Conservation (phyloP, 2,888 invertebrate genomes). For the Erebia ligea region DNA sequence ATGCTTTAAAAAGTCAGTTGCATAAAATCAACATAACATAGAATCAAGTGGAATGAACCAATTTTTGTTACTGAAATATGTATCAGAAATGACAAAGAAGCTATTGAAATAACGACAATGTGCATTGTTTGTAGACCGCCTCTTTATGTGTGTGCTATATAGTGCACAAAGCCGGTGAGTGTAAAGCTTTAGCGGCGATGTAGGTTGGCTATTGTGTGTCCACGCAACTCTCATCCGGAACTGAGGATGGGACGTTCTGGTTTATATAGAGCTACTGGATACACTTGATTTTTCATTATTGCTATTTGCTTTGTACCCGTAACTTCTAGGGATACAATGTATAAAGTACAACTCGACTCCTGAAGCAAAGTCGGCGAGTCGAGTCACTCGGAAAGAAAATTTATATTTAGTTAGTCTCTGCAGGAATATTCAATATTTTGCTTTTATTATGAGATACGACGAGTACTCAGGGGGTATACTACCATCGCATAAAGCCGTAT, state of each 20-base stretch:
- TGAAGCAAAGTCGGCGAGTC: no score
- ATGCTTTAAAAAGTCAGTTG: no score
- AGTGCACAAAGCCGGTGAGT: constrained; percentile 5
- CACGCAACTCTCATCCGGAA: constrained; percentile 29
- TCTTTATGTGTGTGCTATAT: not conserved
- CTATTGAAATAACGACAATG: not conserved
- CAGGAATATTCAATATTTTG: no score
- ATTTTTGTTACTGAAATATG: no score
- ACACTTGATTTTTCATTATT: not conserved
- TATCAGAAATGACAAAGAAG: not conserved
- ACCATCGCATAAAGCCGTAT: no score
- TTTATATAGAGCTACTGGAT: constrained; percentile 10
- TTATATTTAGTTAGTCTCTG: no score
- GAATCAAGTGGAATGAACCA: not conserved
- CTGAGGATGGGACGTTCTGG: constrained; percentile 5
- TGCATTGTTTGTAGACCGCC: not conserved
- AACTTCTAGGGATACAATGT: no score
- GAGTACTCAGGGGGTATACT: no score
- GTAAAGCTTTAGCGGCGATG: constrained; percentile 7
- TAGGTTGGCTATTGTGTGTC: constrained; percentile 20
- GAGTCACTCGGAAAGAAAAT: no score
- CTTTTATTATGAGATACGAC: no score
- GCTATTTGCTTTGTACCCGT: no score
- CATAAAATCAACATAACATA: not conserved
- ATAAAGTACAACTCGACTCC: no score